phyloP scores from a whole-genome alignment of 2,797 vertebrate species.

The Anguilla megastoma region DNA sequence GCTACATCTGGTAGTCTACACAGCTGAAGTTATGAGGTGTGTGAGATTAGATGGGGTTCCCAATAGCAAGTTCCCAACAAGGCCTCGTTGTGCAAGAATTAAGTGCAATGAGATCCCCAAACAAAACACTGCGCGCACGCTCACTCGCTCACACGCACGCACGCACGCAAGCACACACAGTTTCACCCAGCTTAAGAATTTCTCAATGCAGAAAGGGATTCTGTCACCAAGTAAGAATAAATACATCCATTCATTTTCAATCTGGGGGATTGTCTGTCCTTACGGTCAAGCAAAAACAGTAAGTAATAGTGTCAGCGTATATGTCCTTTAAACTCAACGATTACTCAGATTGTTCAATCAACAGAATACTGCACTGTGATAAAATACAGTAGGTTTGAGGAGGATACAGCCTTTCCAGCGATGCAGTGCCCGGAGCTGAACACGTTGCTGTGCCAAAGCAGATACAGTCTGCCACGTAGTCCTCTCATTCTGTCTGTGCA shows the following conservation, averaged over 20 bases:
- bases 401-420: constrained; percentile 89
- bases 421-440: constrained; percentile 63
- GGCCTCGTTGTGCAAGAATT: too few species aligned
- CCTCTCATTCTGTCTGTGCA: constrained; percentile 55
- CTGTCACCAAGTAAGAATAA: too few species aligned
- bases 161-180: too few species aligned
- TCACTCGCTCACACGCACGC: too few species aligned
- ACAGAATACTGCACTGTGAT: background rate
- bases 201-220: background rate
- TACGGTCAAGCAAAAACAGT: background rate
- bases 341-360: background rate
- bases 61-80: too few species aligned
- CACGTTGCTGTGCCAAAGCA: constrained; percentile 58
- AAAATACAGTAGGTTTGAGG: background rate
- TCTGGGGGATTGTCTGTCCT: background rate
- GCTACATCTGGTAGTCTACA: too few species aligned
- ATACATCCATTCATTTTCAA: background rate
- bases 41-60: too few species aligned
- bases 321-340: background rate
- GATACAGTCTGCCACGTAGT: constrained; percentile 52
- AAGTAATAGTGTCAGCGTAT: background rate
- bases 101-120: too few species aligned
- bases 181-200: background rate
- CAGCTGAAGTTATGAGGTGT: too few species aligned
- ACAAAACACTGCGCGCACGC: too few species aligned